Base-by-base conservation (phyloP, 1,140 invertebrate genomes). In the Phocides pigmalion region DNA sequence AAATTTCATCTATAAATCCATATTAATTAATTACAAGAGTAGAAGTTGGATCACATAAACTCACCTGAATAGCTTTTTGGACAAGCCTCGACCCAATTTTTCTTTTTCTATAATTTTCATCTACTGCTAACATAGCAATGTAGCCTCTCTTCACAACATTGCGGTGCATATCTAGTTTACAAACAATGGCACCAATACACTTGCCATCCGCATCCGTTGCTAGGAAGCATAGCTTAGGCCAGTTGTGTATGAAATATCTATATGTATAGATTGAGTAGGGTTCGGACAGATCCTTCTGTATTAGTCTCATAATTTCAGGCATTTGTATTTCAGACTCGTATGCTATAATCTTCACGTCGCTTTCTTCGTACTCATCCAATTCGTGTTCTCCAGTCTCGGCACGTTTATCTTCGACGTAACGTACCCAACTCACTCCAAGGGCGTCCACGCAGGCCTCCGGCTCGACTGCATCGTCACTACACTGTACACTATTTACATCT, bases 221-320 rank as follows among this genome's bases (percentile, higher is more conserved):
- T 93, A 99, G 93, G 93, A 99, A 99, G 92, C 98, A 99, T 63
- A 99, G 93, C 93, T 99, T 98, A 88, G 99, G 99, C 99, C 99
- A 99, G 92, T 99, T 99, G 90, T 99, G 98, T 90, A 99, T 99
- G 93, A 99, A 99, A 94, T 99, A 99, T 93, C 99, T 95, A 94
- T 99, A 99, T 32, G 99, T 99, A 92, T 99, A 99, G 93, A 99
- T 99, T 64, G 98, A 99, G 93, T 99, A 99, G 20, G 99, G 99
- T 94, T 99, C 99, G 66, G 98, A 99, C 68, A 99, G 93, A 93
- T 99, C 99, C 89, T 98, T 99, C 84, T 99, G 98, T 86, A 99
- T 99, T 79, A 99, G 95, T 93, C 96, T 95, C 97, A 99, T 99
- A 72, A 99, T 99, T 74, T 92, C 91, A 58, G 90, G 89, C 91